These are phyloP conservation scores for Coptodon rendalli DNA, from an alignment of 2,113 vertebrate species.

Conservation along the genomic window DNA sequence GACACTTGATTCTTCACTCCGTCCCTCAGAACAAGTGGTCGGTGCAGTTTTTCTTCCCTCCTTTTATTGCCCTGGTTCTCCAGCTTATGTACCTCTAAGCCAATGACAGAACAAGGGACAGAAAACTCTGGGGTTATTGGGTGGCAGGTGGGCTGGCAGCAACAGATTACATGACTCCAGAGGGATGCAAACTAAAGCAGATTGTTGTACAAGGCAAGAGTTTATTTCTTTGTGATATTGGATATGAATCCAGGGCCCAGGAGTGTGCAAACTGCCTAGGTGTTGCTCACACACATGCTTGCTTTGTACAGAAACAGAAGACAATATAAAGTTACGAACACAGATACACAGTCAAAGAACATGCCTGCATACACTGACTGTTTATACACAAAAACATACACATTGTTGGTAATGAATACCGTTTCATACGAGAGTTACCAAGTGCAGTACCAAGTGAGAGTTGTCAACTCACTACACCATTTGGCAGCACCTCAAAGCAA, in stretches of 20 bases:
- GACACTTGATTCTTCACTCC: slow-evolving; percentile 30
- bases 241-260: slow-evolving; percentile 37
- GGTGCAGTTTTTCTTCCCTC: neutral
- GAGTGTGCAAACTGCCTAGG: neutral
- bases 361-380: neutral
- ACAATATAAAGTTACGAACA: slow-evolving; percentile 19
- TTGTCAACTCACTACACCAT: neutral
- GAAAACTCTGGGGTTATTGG: slow-evolving; percentile 29
- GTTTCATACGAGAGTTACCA: neutral
- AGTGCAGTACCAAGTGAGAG: neutral
- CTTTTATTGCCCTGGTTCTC: slow-evolving; percentile 37
- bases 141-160: slow-evolving; percentile 44
- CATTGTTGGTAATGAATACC: neutral
- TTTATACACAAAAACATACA: neutral
- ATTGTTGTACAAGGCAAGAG: slow-evolving; percentile 34
- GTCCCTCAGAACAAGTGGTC: neutral
- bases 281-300: slow-evolving; percentile 11
- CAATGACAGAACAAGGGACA: slow-evolving; percentile 37
- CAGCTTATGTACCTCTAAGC: neutral
- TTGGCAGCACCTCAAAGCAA: slow-evolving; percentile 56
- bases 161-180: slow-evolving; percentile 59
- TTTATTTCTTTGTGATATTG: slow-evolving; percentile 57
- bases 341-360: neutral
- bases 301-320: slow-evolving; percentile 27
- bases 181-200: slow-evolving; percentile 52